phyloP scores from a whole-genome alignment of 1,140 invertebrate species.

The Drosophila busckii region DNA sequence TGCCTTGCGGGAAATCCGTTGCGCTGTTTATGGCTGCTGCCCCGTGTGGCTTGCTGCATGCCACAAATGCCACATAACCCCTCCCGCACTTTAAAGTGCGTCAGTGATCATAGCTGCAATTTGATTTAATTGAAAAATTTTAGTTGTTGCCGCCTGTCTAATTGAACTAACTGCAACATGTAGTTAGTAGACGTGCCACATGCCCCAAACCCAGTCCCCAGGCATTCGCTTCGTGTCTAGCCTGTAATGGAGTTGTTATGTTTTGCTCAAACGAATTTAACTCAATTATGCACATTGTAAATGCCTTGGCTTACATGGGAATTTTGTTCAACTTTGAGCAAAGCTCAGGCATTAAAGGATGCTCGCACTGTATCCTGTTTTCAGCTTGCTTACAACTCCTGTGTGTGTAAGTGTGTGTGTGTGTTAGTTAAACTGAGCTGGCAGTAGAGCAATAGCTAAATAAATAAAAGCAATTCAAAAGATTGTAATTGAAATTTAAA shows the following conservation, averaged over 20 bases:
- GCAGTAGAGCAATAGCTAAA: too few relatives aligned
- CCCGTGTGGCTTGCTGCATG: conserved; percentile 29
- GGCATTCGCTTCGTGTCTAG: background rate
- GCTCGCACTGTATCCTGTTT: too few relatives aligned
- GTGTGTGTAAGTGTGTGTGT: too few relatives aligned
- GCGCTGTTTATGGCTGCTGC: conserved; percentile 30
- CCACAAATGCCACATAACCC: conserved; percentile 24
- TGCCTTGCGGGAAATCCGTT: conserved; percentile 33
- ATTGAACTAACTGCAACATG: conserved; percentile 49
- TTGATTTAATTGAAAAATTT: conserved; percentile 61
- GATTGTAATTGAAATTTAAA: too few relatives aligned
- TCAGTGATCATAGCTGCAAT: conserved; percentile 1
- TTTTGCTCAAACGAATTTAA: conserved; percentile 37
- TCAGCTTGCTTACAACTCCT: background rate
- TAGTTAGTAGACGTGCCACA: conserved; percentile 9
- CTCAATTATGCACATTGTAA: conserved; percentile 63
- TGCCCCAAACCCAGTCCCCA: too few relatives aligned
- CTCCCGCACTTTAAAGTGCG: conserved; percentile 14
- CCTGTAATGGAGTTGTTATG: conserved; percentile 65
- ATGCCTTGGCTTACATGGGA: conserved; percentile 13
- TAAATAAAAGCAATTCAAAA: too few relatives aligned
- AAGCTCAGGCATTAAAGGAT: conserved; percentile 1
- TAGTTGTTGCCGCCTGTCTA: conserved; percentile 40
- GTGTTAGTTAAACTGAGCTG: too few relatives aligned
- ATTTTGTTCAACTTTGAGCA: conserved; percentile 7